These are phyloP conservation scores for Campoplex nolae DNA, from an alignment of 2,888 invertebrate genomes.

Conservation along the genomic window DNA sequence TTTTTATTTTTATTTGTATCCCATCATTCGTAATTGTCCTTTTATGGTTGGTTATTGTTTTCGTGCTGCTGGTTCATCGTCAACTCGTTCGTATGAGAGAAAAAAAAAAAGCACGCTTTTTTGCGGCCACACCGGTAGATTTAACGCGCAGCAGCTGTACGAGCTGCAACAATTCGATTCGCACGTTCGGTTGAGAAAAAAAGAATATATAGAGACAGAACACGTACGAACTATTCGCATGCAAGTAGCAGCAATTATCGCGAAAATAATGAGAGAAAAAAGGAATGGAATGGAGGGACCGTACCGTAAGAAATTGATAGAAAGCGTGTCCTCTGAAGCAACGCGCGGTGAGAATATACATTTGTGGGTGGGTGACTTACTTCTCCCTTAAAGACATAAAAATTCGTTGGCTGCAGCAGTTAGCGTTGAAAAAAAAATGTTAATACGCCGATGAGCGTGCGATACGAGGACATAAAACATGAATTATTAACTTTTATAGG, in stretches of 20 bases:
- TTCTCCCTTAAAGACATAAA: background rate
- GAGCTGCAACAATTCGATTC: slow-evolving; percentile 48
- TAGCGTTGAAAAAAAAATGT: background rate
- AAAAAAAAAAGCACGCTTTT: background rate
- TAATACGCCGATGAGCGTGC: background rate
- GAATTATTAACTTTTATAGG: background rate
- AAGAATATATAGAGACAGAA: slow-evolving; percentile 6
- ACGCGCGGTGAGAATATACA: background rate
- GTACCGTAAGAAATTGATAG: slow-evolving; percentile 44
- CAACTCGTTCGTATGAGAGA: background rate
- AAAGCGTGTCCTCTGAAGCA: slow-evolving; percentile 51
- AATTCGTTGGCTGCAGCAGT: background rate
- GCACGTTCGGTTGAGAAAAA: slow-evolving; percentile 36
- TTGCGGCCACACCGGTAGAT: slow-evolving; percentile 8
- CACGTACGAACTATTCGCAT: slow-evolving; percentile 19
- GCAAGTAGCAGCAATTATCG: slow-evolving; percentile 28
- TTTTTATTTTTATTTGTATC: background rate
- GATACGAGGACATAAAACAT: background rate
- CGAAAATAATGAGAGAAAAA: background rate
- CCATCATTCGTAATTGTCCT: background rate
- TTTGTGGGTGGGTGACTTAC: background rate
- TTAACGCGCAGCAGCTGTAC: slow-evolving; percentile 1
- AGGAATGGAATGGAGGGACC: slow-evolving; percentile 4
- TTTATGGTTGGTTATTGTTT: background rate
- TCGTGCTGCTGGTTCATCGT: background rate